phyloP scores from a whole-genome alignment of 2,797 vertebrate genomes.

The Melanotaenia nigrans region DNA sequence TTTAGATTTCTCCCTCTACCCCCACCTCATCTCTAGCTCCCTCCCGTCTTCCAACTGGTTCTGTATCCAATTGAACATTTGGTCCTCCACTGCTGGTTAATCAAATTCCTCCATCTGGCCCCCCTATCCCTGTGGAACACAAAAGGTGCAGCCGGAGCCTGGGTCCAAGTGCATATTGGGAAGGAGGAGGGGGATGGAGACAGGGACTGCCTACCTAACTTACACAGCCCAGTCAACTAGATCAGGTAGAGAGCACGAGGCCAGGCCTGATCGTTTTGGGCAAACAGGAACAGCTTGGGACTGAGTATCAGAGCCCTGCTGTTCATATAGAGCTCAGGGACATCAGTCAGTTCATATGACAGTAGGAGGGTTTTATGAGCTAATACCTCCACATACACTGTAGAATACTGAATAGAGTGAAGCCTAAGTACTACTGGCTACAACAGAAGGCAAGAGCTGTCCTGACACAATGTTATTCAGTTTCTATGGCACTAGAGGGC shows the following conservation, averaged over 20 bases:
- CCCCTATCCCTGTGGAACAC: constrained; percentile 93
- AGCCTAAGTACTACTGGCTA: constrained; percentile 64
- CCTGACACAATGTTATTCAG: constrained; percentile 49
- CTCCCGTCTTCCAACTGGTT: constrained; percentile 96
- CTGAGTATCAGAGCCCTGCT: constrained; percentile 81
- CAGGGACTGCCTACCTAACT: constrained; percentile 94
- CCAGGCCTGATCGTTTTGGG: constrained; percentile 78
- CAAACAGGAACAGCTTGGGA: constrained; percentile 81
- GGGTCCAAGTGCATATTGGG: constrained; percentile 98
- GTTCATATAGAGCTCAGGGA: constrained; percentile 78
- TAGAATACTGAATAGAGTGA: constrained; percentile 75
- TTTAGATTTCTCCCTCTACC: constrained; percentile 98
- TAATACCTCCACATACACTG: constrained; percentile 80
- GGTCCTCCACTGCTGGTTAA: constrained; percentile 99
- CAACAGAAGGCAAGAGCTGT: constrained; percentile 53
- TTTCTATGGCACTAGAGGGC: constrained; percentile 72
- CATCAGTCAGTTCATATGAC: constrained; percentile 75
- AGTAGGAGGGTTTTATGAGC: constrained; percentile 82
- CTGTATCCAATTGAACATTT: constrained; percentile 99
- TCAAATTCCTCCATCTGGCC: constrained; percentile 99
- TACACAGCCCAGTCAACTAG: constrained; percentile 92
- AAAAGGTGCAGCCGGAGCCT: constrained; percentile 97
- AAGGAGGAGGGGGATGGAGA: constrained; percentile 87
- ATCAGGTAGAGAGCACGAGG: constrained; percentile 81
- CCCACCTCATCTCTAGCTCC: constrained; percentile 91